A percentile compares a stretch with the other conserved stretches of the same genome.
phyloP scores from a whole-genome alignment of 2,797 vertebrate species.

The Halcyon smyrnensis region DNA sequence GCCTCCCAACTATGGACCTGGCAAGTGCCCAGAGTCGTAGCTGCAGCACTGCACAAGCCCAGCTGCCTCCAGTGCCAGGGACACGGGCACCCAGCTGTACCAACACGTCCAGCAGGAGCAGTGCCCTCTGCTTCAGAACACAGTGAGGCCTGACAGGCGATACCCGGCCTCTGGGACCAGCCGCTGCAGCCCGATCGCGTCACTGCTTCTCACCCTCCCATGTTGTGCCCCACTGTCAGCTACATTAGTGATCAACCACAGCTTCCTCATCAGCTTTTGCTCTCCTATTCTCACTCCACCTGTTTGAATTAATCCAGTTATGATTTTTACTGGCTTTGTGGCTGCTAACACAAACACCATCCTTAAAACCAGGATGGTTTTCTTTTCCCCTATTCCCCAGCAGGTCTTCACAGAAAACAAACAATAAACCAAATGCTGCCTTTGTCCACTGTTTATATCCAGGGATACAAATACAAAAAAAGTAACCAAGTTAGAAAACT shows the following conservation, averaged over 20 bases:
- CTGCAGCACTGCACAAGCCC: rapidly evolving
- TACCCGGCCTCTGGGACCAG: neutral
- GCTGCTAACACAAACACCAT: neutral
- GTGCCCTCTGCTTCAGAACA: rapidly evolving
- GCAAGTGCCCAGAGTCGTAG: neutral
- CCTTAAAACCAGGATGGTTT: neutral
- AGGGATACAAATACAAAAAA: neutral
- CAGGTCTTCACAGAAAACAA: neutral
- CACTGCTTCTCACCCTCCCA: rapidly evolving
- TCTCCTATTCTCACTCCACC: neutral
- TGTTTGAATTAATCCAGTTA: too few relatives aligned
- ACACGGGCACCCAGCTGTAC: neutral
- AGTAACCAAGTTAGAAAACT: neutral
- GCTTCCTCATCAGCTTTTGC: neutral
- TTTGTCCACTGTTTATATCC: neutral
- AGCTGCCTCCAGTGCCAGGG: rapidly evolving
- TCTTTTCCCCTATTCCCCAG: neutral
- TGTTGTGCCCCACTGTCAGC: neutral
- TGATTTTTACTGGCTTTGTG: neutral
- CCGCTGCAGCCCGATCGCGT: rapidly evolving
- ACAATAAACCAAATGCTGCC: neutral
- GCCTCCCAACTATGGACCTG: neutral
- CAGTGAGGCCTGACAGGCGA: neutral
- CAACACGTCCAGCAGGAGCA: neutral
- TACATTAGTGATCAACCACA: neutral